Base-by-base conservation (phyloP, 2,888 invertebrate genomes). In the Drosophila ezoana region DNA sequence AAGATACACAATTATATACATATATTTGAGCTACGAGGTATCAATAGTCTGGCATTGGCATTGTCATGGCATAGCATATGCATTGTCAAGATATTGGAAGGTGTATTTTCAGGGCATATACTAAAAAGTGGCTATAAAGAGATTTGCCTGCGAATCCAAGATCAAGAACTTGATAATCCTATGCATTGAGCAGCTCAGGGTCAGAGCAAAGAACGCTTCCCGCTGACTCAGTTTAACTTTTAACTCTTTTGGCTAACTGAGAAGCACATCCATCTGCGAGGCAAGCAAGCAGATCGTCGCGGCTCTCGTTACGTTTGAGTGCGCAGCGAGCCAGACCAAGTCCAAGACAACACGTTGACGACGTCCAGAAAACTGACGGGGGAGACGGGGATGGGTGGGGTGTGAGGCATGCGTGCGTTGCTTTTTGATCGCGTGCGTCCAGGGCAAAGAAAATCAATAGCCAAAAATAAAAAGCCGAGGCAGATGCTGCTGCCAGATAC, bases 371-470 rank as follows among this genome's bases (percentile, higher is more conserved):
- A 23, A 52, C 13, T 16, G 33, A 23, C 16, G 16, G 14, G 35
- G 14, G 14, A 11, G 14, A 10, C 13, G 6, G 13, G 61, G 13
- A 28, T 14, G 33, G 16, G 5, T 4, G n/a, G 45, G 43, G 35
- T 37, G 45, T 38, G 52, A 33, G 43, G 53, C 58, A 64, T 81
- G 86, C 83, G 81, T 86, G 88, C 35, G 58, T 44, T 69, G 47
- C 20, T 51, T 58, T 60, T 53, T 38, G 76, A 88, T 88, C 82
- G 89, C 82, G 82, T 83, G 82, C 83, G 62, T 57, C 37, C 44
- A 37, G 52, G 41, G 33, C 70, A 35, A 58, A 52, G 40, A 82
- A 83, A 80, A 83, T 83, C 83, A 88, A 83, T 83, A 83, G 69
- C 61, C 89, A 43, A 79, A 79, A 74, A 79, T 58, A 54, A 51